A percentile compares a stretch with the other conserved stretches of the same genome.
phyloP scores from a whole-genome alignment of 2,113 vertebrate species.

The Halcyon malimbica region DNA sequence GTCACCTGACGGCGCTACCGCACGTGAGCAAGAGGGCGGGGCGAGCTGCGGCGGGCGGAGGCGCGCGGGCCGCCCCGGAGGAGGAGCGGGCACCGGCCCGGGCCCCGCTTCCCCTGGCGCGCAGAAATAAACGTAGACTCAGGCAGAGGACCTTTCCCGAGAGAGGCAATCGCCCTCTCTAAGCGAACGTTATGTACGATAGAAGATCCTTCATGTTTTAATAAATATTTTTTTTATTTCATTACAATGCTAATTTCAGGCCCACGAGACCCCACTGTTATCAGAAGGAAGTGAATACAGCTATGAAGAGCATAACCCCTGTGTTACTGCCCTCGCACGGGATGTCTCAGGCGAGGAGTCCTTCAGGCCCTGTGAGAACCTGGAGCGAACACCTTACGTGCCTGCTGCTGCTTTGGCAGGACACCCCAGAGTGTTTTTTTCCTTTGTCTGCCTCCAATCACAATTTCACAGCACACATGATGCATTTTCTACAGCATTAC shows the following conservation, averaged over 20 bases:
- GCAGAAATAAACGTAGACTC: not conserved
- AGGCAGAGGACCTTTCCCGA: fast-evolving
- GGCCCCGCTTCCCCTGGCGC: no score
- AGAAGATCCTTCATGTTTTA: fast-evolving
- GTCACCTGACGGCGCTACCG: conserved; percentile 84
- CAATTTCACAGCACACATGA: fast-evolving
- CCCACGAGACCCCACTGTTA: fast-evolving
- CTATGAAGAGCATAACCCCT: fast-evolving
- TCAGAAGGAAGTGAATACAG: not conserved
- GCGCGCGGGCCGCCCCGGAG: not conserved
- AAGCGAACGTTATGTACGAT: fast-evolving
- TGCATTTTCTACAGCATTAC: fast-evolving
- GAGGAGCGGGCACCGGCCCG: no score
- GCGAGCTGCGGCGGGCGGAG: not conserved
- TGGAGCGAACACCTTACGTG: fast-evolving
- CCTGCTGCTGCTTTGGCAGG: not conserved
- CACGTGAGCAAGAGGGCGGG: not conserved
- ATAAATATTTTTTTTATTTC: fast-evolving
- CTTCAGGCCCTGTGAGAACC: fast-evolving
- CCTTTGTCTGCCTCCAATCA: no score
- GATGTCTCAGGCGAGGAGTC: fast-evolving
- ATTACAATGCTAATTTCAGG: fast-evolving
- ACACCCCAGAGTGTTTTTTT: no score
- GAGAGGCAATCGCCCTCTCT: not conserved
- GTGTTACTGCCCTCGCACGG: fast-evolving